These are phyloP conservation scores for Tinamus guttatus DNA, from an alignment of 2,113 vertebrate species.

Conservation along the genomic window DNA sequence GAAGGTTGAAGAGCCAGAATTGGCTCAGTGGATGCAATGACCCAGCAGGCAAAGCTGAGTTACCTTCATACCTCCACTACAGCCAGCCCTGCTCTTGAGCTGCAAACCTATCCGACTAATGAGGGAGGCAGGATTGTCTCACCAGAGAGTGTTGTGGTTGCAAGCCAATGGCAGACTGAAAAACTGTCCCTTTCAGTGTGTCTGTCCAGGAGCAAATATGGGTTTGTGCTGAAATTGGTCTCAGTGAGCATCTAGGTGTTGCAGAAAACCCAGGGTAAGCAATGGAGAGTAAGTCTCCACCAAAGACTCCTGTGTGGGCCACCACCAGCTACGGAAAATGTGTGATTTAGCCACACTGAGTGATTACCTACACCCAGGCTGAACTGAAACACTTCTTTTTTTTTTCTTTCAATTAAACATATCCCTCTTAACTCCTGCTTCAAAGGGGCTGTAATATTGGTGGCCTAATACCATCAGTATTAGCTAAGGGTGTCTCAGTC, in stretches of 20 bases:
- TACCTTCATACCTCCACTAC: not conserved
- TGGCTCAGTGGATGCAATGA: accelerated
- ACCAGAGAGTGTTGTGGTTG: not conserved
- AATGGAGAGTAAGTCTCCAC: not conserved
- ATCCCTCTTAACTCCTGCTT: not conserved
- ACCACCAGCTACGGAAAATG: not conserved
- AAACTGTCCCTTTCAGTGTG: accelerated
- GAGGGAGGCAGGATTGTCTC: not conserved
- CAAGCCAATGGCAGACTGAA: not conserved
- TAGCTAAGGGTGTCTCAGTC: accelerated
- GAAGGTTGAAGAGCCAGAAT: not conserved
- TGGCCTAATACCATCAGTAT: accelerated
- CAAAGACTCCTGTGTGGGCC: not conserved
- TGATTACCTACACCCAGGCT: not conserved
- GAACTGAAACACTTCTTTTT: not conserved
- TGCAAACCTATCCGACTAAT: not conserved
- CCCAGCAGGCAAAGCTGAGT: not conserved
- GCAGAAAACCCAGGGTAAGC: not conserved
- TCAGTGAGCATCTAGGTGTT: not conserved
- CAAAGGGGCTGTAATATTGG: accelerated
- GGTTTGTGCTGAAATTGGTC: not conserved
- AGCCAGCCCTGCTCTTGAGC: not conserved
- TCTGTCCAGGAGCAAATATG: not conserved
- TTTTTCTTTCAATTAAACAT: not conserved
- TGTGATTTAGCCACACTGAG: not conserved